Evolutionary conservation across 2,888 invertebrate genomes (phyloP), one percentile per base, ranked within the genome.

Genomic region (Leucoma salicis): DNA sequence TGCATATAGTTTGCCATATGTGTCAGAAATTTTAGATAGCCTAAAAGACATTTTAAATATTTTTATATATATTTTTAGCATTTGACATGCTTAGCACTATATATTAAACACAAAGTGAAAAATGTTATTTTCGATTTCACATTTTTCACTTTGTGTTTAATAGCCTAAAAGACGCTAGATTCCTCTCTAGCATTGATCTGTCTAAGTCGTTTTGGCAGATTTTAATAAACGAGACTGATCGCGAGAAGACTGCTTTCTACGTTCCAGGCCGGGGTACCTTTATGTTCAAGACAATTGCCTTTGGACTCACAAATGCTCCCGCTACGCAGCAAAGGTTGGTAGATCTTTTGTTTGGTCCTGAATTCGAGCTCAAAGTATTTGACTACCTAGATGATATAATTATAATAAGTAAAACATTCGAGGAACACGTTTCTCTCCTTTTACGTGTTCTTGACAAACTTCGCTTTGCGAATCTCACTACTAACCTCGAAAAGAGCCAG

Each of bases 1-100:
- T 31, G 37, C 53, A 0, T 55, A 59, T 24, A 53, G 42, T 28
- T 16, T 62, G 0, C 58, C 57, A 0, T 53, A 52, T 31, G 41
- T 57, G 0, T 34, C 46, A 1, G 46, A 49, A 8, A 60, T 58
- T 11, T 34, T 63, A 3, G 56, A 59, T 36, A 47, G 52, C 14
- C 35, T 62, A 1, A n/a, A 39, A 0, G 41, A 57, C 15, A 53
- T n/a, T n/a, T n/a, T n/a, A n/a, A n/a, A n/a, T n/a, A n/a, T n/a
- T n/a, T n/a, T n/a, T n/a, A n/a, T n/a, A n/a, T n/a, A n/a, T n/a
- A n/a, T n/a, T n/a, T n/a, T n/a, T n/a, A n/a, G n/a, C n/a, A n/a
- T n/a, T n/a, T n/a, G n/a, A n/a, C n/a, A n/a, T n/a, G n/a, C n/a
- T n/a, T n/a, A n/a, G n/a, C n/a, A n/a, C n/a, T n/a, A n/a, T n/a